phyloP scores from a whole-genome alignment of 2,797 vertebrate species.

The Botia almorhae region DNA sequence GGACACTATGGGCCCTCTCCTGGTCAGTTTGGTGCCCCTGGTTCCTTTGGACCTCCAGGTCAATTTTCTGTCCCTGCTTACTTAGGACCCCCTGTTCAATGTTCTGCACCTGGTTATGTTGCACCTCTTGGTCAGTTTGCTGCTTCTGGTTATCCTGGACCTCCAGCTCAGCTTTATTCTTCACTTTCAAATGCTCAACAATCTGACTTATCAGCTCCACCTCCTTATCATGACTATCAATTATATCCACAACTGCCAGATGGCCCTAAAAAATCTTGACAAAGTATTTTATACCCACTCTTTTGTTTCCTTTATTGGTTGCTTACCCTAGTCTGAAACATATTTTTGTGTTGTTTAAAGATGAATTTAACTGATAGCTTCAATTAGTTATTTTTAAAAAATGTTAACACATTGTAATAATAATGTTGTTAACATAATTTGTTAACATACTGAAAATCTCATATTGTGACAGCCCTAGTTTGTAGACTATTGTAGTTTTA shows the following conservation, averaged over 20 bases:
- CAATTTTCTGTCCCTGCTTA: not conserved
- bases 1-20: not conserved
- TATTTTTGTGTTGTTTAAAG: no score
- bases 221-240: slow-evolving; percentile 25
- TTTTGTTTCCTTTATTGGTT: not conserved
- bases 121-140: not conserved
- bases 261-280: slow-evolving; percentile 12
- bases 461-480: no score
- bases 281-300: not conserved
- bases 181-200: not conserved
- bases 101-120: not conserved
- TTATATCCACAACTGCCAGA: slow-evolving; percentile 33
- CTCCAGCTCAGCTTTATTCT: not conserved
- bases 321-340: no score
- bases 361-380: no score
- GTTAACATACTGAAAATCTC: no score
- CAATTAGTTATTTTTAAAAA: no score
- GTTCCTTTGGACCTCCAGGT: not conserved
- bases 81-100: not conserved
- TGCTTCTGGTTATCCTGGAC: not conserved
- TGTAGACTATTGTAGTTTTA: not conserved
- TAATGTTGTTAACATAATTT: no score
- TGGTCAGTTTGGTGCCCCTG: not conserved
- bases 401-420: no score
- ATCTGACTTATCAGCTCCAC: slow-evolving; percentile 3